Conservation (phyloP, 1,140 invertebrate species). For the Eciton burchellii region DNA sequence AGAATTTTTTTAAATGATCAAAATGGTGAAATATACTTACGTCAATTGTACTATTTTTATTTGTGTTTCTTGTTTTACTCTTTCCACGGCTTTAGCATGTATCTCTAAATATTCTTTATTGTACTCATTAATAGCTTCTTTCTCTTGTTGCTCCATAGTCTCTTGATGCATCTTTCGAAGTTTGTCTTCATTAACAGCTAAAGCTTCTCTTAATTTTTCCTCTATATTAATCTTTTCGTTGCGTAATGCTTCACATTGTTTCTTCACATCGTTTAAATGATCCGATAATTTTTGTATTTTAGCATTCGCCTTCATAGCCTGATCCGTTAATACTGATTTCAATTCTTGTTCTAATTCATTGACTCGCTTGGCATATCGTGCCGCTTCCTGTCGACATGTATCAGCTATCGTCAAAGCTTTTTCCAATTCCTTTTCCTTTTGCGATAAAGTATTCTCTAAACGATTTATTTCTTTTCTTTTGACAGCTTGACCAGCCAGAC, state of each 20-base stretch:
- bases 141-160: conserved; percentile 75
- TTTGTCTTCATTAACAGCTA: conserved; percentile 78
- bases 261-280: conserved; percentile 79
- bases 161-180: conserved; percentile 77
- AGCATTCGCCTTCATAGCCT: conserved; percentile 79
- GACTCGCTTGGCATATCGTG: conserved; percentile 75
- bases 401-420: conserved; percentile 72
- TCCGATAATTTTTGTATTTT: conserved; percentile 81
- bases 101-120: conserved; percentile 83
- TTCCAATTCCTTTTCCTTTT: conserved; percentile 80
- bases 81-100: conserved; percentile 81
- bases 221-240: conserved; percentile 78
- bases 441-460: conserved; percentile 77
- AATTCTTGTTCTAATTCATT: conserved; percentile 81
- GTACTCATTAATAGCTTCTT: conserved; percentile 74
- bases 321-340: conserved; percentile 79
- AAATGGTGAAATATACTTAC: conserved; percentile 70
- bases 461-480: conserved; percentile 82
- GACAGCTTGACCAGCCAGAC: conserved; percentile 77
- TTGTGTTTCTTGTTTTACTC: conserved; percentile 79
- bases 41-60: conserved; percentile 80
- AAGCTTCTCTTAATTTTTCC: conserved; percentile 78
- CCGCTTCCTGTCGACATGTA: conserved; percentile 74
- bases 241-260: conserved; percentile 75
- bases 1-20: neutral